These are phyloP conservation scores for Periophthalmus modestus DNA, from an alignment of 2,113 vertebrate genomes.

Conservation along the genomic window DNA sequence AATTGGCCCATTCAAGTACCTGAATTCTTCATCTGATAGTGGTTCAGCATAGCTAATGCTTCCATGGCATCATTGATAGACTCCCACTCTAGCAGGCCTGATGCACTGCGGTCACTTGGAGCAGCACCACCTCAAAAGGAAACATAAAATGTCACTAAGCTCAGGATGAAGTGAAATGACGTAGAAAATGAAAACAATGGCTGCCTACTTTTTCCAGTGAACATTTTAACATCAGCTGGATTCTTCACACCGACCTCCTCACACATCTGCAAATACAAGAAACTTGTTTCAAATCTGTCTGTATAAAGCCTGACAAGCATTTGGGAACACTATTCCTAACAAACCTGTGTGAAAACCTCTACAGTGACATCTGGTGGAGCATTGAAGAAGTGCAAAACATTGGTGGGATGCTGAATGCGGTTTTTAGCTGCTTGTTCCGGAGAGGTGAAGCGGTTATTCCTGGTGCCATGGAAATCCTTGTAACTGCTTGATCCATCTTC, in stretches of 20 bases:
- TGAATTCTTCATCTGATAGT: conserved; percentile 94
- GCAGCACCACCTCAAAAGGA: conserved; percentile 57
- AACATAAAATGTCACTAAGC: background rate
- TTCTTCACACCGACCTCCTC: conserved; percentile 88
- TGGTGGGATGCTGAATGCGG: conserved; percentile 95
- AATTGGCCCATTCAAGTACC: conserved; percentile 65
- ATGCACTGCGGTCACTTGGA: conserved; percentile 89
- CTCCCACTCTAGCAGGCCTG: conserved; percentile 93
- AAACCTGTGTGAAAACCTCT: conserved; percentile 88
- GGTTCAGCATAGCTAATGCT: conserved; percentile 87
- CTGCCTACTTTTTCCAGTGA: conserved; percentile 92
- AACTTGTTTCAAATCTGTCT: background rate
- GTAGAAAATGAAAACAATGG: background rate
- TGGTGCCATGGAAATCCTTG: conserved; percentile 91
- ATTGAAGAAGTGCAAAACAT: conserved; percentile 94
- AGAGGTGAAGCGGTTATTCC: conserved; percentile 93
- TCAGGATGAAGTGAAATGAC: background rate
- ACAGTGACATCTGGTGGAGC: conserved; percentile 87
- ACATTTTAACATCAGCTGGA: conserved; percentile 88
- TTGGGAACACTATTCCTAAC: background rate
- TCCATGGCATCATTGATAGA: conserved; percentile 91
- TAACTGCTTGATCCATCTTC: conserved; percentile 90
- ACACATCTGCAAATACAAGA: conserved; percentile 78
- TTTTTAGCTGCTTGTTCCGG: conserved; percentile 94
- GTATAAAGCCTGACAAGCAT: background rate